Conservation (phyloP, 2,888 invertebrate genomes). For the Dryadula phaetusa region DNA sequence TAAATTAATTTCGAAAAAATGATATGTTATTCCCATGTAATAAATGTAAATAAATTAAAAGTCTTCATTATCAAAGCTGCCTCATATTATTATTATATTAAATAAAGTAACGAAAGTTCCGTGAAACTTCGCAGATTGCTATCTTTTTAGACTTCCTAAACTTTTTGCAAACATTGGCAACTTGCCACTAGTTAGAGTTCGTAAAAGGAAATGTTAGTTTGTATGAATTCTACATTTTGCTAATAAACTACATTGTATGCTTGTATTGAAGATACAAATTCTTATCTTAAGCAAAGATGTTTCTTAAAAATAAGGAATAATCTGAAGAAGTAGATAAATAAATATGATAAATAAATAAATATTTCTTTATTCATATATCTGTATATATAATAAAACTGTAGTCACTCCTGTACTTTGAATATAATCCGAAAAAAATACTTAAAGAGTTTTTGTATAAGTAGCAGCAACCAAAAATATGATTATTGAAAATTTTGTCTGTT, state of each 20-base stretch:
- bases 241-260: conserved; percentile 18
- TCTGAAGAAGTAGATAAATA: no score
- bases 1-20: no score
- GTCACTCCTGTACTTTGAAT: no score
- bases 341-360: no score
- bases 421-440: no score
- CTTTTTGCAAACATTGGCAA: conserved; percentile 45
- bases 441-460: no score
- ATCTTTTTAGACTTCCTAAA: conserved; percentile 41
- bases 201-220: conserved; percentile 17
- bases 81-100: background rate
- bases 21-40: no score
- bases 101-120: conserved; percentile 32
- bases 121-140: conserved; percentile 40
- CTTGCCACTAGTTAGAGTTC: conserved; percentile 32
- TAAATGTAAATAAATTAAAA: no score
- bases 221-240: conserved; percentile 5
- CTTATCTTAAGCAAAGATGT: background rate
- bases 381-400: no score
- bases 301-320: background rate
- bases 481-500: no score
- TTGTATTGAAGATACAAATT: background rate
- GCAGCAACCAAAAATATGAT: no score
- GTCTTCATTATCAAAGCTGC: conserved; percentile 17
- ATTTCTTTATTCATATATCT: no score